Evolutionary conservation across 1,140 invertebrate species (phyloP).

Genomic region (Andrena cerasifolii): DNA sequence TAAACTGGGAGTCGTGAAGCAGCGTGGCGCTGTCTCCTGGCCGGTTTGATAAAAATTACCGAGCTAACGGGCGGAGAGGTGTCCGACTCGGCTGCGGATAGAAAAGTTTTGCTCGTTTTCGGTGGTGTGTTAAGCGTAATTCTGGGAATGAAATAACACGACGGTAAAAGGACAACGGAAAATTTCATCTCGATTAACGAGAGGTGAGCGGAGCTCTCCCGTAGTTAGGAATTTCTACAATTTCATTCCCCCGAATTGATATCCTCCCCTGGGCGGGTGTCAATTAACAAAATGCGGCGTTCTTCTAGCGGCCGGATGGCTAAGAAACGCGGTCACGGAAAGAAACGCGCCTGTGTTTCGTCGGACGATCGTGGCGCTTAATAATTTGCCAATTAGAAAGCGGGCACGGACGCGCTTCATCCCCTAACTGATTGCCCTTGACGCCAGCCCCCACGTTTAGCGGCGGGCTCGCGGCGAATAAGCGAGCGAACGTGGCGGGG

Average conservation of each 20-base stretch:
- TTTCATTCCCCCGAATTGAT: neutral
- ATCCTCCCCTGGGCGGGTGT: neutral
- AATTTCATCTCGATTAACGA: conserved; percentile 9
- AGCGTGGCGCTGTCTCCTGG: neutral
- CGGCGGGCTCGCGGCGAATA: conserved; percentile 5
- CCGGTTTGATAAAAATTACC: conserved; percentile 5
- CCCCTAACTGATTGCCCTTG: conserved; percentile 10
- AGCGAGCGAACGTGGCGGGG: neutral
- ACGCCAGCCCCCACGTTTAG: conserved; percentile 33
- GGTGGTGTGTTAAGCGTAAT: neutral
- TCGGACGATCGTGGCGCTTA: conserved; percentile 21
- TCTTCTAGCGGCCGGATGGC: neutral
- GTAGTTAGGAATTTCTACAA: neutral
- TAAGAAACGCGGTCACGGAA: no score
- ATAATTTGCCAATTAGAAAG: conserved; percentile 47
- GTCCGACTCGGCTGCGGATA: neutral
- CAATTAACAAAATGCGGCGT: conserved; percentile 16
- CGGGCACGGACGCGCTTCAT: neutral
- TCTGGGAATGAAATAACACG: neutral
- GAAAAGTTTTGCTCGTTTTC: neutral
- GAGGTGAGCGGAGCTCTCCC: neutral
- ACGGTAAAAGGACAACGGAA: neutral
- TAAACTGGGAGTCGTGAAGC: neutral
- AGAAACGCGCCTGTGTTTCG: conserved; percentile 2
- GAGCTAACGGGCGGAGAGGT: neutral